Conservation (phyloP, 2,797 vertebrate genomes). For the Dendrocincla fuliginosa region DNA sequence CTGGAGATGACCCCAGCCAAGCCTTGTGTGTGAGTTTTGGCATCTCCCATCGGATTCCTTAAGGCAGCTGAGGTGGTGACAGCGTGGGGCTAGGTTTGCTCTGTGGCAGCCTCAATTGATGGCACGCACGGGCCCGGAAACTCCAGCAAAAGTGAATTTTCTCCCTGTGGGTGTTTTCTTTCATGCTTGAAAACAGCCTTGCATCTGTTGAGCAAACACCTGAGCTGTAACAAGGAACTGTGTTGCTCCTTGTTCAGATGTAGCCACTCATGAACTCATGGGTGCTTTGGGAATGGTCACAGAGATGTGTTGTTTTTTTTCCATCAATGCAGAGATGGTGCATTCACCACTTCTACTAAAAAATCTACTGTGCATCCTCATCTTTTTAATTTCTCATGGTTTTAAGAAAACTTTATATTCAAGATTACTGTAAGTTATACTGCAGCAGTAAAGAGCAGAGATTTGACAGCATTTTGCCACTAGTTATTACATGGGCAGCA, state of each 20-base stretch:
- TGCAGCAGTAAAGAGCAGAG: neutral
- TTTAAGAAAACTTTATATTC: neutral
- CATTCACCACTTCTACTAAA: neutral
- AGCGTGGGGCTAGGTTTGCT: neutral
- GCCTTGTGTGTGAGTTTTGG: neutral
- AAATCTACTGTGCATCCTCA: neutral
- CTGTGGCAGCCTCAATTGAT: neutral
- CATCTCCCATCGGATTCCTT: neutral
- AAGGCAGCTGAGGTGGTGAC: neutral
- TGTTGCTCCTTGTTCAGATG: neutral
- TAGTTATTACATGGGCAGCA: neutral
- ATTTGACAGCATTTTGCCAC: neutral
- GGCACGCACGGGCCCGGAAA: neutral
- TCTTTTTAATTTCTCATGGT: neutral
- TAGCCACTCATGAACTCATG: neutral
- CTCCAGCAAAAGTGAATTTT: neutral
- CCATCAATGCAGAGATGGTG: neutral
- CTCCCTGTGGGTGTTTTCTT: neutral
- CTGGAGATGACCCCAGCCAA: neutral
- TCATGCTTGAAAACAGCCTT: neutral
- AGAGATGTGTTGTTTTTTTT: neutral
- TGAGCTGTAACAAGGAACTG: neutral
- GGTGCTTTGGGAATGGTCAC: neutral
- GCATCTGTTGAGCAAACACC: neutral
- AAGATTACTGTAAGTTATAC: neutral